Base-by-base conservation (phyloP, 2,113 vertebrate species). In the Pterocles burchelli region DNA sequence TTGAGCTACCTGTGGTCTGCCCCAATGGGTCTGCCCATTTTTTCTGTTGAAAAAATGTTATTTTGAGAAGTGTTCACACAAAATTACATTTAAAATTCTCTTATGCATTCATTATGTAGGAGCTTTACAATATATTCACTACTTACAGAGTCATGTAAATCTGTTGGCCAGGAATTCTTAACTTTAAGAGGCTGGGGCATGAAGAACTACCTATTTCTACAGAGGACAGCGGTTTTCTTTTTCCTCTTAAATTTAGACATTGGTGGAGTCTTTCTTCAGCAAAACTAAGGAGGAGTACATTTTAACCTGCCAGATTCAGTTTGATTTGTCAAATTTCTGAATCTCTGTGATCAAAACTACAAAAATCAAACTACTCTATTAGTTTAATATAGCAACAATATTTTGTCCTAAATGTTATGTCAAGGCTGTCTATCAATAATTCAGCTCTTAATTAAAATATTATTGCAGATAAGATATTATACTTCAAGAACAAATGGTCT, bases 391-490 rank as follows among this genome's bases (percentile, higher is more conserved):
- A 83, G 63, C 46, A 73, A 62, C 13, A 84, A 17, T 83, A 51
- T 82, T 79, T 80, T 93, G 55, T 62, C 51, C 65, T 88, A 88
- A 91, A 91, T 63, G 54, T 75, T 93, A 74, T 34, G 55, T 87
- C 65, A 81, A 80, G 46, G 62, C 76, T 93, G 38, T 51, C 61
- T 85, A 70, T 88, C 75, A 91, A 83, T 91, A 96, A 96, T 92
- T 91, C 74, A 93, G 25, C 17, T 94, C 29, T 62, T 52, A 76
- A 45, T 75, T 65, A 76, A 91, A 91, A 88, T 70, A 76, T 85
- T 91, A 58, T 85, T 68, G 41, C 46, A 91, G 88, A 43, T 85
- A 85, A 89, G 62, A 33, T 72, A 58, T 41, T 34, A 70, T 52
- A n/a, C 17, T 76, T 94, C 66, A 87, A 62, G 67, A 77, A 75